Base-by-base conservation (phyloP, 2,888 invertebrate species). In the Slavum lentiscoides region DNA sequence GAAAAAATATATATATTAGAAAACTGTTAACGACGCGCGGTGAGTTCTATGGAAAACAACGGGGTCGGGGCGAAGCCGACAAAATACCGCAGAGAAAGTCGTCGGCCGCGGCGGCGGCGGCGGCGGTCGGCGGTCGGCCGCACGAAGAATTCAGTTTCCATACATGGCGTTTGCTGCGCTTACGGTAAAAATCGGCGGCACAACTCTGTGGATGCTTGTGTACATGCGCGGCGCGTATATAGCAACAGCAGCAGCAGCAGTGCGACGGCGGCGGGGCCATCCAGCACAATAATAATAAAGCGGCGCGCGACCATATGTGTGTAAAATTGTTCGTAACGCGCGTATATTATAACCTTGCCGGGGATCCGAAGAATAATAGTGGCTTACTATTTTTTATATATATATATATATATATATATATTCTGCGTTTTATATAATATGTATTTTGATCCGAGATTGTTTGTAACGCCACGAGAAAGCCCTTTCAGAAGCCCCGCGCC, bases 101-200 rank as follows among this genome's bases (percentile, higher is more conserved):
- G 55, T 58, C 43, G 43, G 43, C 21, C 66, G 30, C 30, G 30
- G 30, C 30, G 4, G 30, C 30, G 4, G 30, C 30, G 30, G 4
- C 30, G 30, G 30, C 30, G 30, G 30, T 30, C 30, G 30, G n/a
- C n/a, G 55, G 67, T 7, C 61, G 68, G 49, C n/a, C 68, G 61
- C 69, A 61, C 69, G 70, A 58, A 72, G 80, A 80, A 80, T 80
- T 80, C 70, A 80, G 80, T 80, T 80, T 80, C 80, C 80, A 43
- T 80, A 80, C 53, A 80, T 72, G 80, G 80, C 80, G 80, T 72
- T 64, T 58, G 80, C 72, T 80, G 30, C 30, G 30, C 30, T 30
- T 80, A 80, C 80, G 80, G 80, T 80, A 80, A 72, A 80, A 80
- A 30, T 64, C 39, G 55, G 37, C 59, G 53, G 66, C 74, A n/a